Conservation (phyloP, 2,797 vertebrate genomes). For the Sebastes matsubarae region DNA sequence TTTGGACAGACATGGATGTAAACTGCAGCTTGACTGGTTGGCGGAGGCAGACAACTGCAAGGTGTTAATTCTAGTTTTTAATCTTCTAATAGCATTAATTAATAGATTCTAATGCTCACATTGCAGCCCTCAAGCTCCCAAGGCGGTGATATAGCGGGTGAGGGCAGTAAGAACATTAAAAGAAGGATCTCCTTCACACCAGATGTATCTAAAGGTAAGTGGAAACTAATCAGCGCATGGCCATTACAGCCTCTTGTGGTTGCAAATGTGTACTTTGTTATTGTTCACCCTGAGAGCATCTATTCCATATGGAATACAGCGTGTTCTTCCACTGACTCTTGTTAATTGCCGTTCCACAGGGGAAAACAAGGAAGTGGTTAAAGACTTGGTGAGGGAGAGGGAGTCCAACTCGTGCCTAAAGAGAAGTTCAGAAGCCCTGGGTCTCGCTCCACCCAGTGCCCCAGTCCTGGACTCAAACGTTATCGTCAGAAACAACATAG, state of each 20-base stretch:
- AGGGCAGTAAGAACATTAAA: conserved; percentile 85
- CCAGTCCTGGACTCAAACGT: conserved; percentile 81
- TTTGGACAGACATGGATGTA: too few relatives aligned
- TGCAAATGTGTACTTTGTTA: conserved; percentile 43
- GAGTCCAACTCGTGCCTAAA: conserved; percentile 85
- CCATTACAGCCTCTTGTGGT: not conserved
- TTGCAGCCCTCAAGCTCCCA: conserved; percentile 83
- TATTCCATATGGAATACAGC: conserved; percentile 20
- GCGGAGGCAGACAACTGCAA: too few relatives aligned
- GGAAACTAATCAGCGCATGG: not conserved
- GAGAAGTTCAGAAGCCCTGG: conserved; percentile 84
- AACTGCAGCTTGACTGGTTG: too few relatives aligned
- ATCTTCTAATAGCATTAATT: not conserved
- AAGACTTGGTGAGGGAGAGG: conserved; percentile 79
- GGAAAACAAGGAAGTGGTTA: conserved; percentile 78
- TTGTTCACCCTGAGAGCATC: conserved; percentile 26
- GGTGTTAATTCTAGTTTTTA: too few relatives aligned
- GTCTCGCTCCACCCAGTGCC: conserved; percentile 81
- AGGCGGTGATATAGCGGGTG: conserved; percentile 85
- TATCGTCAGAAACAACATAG: conserved; percentile 76
- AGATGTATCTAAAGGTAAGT: conserved; percentile 89
- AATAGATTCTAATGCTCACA: not conserved
- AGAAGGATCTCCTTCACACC: conserved; percentile 93
- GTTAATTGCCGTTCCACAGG: conserved; percentile 71
- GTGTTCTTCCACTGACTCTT: conserved; percentile 64